Conservation (phyloP, 2,113 vertebrate species). For the Spilogale gracilis region DNA sequence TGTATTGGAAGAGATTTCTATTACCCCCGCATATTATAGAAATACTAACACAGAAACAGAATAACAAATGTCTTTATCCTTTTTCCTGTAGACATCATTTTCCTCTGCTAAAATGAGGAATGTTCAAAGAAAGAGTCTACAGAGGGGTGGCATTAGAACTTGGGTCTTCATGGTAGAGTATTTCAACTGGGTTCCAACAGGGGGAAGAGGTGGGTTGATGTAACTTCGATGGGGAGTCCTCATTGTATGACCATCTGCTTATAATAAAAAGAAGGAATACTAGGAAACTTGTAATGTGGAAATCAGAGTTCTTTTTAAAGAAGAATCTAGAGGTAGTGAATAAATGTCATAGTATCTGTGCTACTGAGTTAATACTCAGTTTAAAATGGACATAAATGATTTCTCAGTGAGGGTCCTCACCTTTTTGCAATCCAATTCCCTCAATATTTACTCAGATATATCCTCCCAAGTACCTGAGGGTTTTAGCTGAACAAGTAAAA, state of each 20-base stretch:
- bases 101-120: background rate
- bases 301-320: background rate
- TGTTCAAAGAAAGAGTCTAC: background rate
- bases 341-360: background rate
- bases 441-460: background rate
- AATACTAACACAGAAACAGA: background rate
- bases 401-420: background rate
- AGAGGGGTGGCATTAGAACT: background rate
- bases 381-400: background rate
- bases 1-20: background rate
- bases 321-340: background rate
- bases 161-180: accelerated
- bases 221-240: background rate
- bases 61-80: background rate
- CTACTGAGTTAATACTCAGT: background rate
- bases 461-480: background rate
- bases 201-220: background rate
- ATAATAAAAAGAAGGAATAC: background rate
- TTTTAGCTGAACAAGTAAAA: background rate
- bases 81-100: background rate
- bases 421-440: background rate
- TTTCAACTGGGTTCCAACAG: background rate
- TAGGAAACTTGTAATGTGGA: background rate
- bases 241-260: background rate
- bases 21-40: background rate